These are phyloP conservation scores for Benitochromis conjunctus DNA, from an alignment of 2,113 vertebrate genomes.

Conservation along the genomic window DNA sequence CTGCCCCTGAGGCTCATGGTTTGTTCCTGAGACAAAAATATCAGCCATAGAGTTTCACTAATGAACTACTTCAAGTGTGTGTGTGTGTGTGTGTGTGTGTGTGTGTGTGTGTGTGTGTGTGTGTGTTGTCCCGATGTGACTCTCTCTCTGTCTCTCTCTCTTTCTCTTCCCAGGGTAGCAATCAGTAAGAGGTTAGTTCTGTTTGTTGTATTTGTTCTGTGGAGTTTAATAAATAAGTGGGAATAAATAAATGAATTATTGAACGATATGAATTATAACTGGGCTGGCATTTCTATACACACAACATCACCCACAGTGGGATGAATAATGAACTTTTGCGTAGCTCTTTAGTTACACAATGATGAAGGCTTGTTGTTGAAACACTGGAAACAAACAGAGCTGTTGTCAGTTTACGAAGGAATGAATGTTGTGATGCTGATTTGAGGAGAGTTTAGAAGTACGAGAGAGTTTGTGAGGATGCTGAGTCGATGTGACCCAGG, in stretches of 20 bases:
- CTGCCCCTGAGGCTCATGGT: conserved; percentile 21
- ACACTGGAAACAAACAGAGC: not conserved
- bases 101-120: not conserved
- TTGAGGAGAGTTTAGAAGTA: not conserved
- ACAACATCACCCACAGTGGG: conserved; percentile 3
- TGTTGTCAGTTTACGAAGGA: not conserved
- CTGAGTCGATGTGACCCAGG: not conserved
- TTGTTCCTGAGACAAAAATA: conserved; percentile 65
- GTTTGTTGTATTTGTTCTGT: conserved; percentile 55
- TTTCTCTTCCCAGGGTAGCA: conserved; percentile 38
- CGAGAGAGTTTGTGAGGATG: too few species aligned
- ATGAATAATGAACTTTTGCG: conserved; percentile 37
- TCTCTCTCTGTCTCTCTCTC: not conserved
- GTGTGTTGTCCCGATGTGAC: not conserved
- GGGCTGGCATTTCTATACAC: conserved; percentile 1
- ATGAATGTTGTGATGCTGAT: not conserved
- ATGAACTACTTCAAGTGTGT: conserved; percentile 27
- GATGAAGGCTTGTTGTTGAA: not conserved
- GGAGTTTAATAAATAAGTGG: conserved; percentile 52
- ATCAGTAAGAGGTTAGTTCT: conserved; percentile 49
- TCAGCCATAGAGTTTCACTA: conserved; percentile 46
- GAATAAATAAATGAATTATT: conserved; percentile 60
- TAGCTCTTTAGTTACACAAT: not conserved
- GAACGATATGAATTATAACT: conserved; percentile 44
- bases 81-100: not conserved